Base-by-base conservation (phyloP, 2,888 invertebrate species). In the Tiliacea citrago region DNA sequence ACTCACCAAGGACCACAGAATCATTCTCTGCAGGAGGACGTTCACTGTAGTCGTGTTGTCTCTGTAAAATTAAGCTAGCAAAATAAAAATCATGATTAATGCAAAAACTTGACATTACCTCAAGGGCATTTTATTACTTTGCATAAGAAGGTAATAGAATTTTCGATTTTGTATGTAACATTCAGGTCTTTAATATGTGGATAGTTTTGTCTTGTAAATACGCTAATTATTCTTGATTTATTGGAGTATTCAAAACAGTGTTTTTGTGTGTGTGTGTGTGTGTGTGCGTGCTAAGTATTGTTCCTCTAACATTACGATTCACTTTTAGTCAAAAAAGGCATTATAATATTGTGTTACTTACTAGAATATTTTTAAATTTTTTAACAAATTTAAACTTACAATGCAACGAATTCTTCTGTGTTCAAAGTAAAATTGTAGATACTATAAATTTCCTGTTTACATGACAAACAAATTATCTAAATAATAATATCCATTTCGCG, bases 381-480 rank as follows among this genome's bases (percentile, higher is more conserved):
- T 21, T 12, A n/a, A n/a, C 21, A n/a, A n/a, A 53, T 12, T 12
- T n/a, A n/a, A n/a, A 53, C 53, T 12, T n/a, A n/a, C 2, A 16
- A 21, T 24, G 18, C 35, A 55, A 68, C n/a, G 13, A 71, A 18
- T 55, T 57, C 6, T 21, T 45, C 6, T 24, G 10, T 21, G n/a
- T 2, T 39, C 4, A 10, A 70, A 42, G 5, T 53, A 16, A 16
- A 16, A 21, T 55, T 42, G 10, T 16, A 8, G 7, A 65, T 29
- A 16, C 12, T 45, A 51, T 45, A 0, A 16, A 13, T 24, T 35
- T 53, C 21, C 10, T 39, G 8, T 51, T 24, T 60, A 68, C 13
- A 39, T 73, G 35, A 18, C 24, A 47, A 57, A 76, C 61, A 45
- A 47, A 42, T 53, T 39, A 51, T 73, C 21, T 29, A 10, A 57